A percentile compares a stretch with the other conserved stretches of the same genome.
Conservation (phyloP, 2,113 vertebrate genomes). For the Ciconia stormi region DNA sequence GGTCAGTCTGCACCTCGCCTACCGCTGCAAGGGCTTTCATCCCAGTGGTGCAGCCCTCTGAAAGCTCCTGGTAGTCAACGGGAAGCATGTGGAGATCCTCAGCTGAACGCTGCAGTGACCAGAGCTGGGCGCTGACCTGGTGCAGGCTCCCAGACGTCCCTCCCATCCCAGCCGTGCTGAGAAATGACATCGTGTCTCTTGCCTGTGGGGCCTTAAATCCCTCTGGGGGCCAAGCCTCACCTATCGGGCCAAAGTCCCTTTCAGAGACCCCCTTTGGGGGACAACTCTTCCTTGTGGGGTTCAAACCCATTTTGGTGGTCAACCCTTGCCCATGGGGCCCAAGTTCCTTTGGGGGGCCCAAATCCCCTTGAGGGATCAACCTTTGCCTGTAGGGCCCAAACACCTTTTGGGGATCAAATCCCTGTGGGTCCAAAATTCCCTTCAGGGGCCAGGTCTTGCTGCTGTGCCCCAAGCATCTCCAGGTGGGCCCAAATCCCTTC, state of each 20-base stretch:
- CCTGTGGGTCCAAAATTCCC: background rate
- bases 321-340: background rate
- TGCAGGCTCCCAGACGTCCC: fast-evolving
- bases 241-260: background rate
- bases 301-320: background rate
- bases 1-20: background rate
- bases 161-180: background rate
- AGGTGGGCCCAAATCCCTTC: background rate
- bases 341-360: background rate
- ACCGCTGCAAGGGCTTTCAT: background rate
- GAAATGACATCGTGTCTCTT: fast-evolving
- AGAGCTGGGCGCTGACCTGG: background rate
- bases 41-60: background rate
- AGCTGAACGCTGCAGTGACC: background rate
- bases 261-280: background rate
- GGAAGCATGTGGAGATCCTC: background rate
- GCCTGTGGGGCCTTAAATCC: background rate
- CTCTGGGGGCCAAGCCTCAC: background rate
- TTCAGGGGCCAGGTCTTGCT: background rate
- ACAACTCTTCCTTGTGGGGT: background rate
- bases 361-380: background rate
- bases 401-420: background rate
- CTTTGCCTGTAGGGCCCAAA: background rate
- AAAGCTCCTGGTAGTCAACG: background rate
- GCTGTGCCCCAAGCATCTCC: background rate